These are phyloP conservation scores for Neolamprologus cancellatus DNA, from an alignment of 2,113 vertebrate species.

Conservation along the genomic window DNA sequence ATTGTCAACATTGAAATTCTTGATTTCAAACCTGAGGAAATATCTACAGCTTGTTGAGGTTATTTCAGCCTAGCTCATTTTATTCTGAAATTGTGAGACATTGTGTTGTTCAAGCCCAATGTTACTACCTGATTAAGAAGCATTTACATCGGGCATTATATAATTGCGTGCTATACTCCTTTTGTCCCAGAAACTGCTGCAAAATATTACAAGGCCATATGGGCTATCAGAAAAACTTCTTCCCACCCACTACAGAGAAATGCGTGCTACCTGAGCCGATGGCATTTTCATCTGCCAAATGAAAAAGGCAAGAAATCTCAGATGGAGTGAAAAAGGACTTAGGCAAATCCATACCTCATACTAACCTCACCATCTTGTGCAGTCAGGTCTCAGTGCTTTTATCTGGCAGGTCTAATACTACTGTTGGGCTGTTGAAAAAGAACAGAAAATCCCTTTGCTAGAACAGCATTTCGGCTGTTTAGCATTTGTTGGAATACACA, in stretches of 20 bases:
- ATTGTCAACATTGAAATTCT: not conserved
- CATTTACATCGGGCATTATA: not conserved
- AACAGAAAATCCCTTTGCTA: slow-evolving; percentile 44
- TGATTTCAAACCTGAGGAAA: not conserved
- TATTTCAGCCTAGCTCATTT: not conserved
- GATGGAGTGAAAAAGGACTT: slow-evolving; percentile 35
- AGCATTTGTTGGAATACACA: slow-evolving; percentile 62
- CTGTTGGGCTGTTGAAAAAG: slow-evolving; percentile 44
- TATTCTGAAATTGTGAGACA: not conserved
- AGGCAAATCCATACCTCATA: slow-evolving; percentile 37
- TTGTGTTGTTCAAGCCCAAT: not conserved
- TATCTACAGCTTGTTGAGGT: not conserved
- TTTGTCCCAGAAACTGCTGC: not conserved
- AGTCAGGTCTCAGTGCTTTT: slow-evolving; percentile 41
- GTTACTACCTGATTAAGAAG: not conserved
- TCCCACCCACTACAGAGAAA: not conserved
- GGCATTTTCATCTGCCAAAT: slow-evolving; percentile 26
- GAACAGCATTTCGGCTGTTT: slow-evolving; percentile 50
- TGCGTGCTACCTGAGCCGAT: not conserved
- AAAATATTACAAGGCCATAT: not conserved
- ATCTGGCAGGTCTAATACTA: slow-evolving; percentile 40
- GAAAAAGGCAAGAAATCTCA: slow-evolving; percentile 32
- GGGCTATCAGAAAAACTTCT: slow-evolving; percentile 5
- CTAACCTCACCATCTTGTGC: slow-evolving; percentile 35
- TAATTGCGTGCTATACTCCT: not conserved